Percentiles rank a stretch among this genome's conserved stretches.
These are phyloP conservation scores for Scaptomyza parva DNA, from an alignment of 2,888 invertebrate genomes.

Conservation along the genomic window DNA sequence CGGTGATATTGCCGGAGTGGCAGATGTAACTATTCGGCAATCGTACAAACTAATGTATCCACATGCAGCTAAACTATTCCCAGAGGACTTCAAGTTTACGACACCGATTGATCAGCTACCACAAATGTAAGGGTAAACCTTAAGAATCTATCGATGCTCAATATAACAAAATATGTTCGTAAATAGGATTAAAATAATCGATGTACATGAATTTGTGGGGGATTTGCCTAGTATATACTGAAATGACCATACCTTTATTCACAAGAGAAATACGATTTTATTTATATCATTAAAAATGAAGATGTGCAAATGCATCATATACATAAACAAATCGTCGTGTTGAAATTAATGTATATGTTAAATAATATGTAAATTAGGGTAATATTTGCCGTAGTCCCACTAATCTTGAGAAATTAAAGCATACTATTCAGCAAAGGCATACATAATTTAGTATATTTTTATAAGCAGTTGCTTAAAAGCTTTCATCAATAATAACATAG, in stretches of 20 bases:
- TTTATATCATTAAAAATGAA: conserved; percentile 28
- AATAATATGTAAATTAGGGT: background rate
- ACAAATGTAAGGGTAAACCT: conserved; percentile 87
- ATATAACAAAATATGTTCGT: conserved; percentile 42
- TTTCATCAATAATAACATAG: conserved; percentile 42
- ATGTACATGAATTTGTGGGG: conserved; percentile 30
- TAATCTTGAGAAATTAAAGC: conserved; percentile 10
- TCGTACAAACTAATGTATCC: conserved; percentile 99
- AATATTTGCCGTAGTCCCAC: background rate
- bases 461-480: conserved; percentile 57
- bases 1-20: conserved; percentile 98
- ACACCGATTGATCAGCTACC: conserved; percentile 98
- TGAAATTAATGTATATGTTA: conserved; percentile 5
- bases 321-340: conserved; percentile 9
- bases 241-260: conserved; percentile 40
- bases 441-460: conserved; percentile 40
- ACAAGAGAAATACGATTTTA: conserved; percentile 53
- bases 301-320: conserved; percentile 12
- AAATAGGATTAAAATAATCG: conserved; percentile 23
- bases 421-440: conserved; percentile 45
- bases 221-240: conserved; percentile 34
- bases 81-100: conserved; percentile 97
- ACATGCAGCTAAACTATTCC: conserved; percentile 95
- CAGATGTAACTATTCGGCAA: conserved; percentile 98
- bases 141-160: conserved; percentile 58